Conservation (phyloP, 1,140 invertebrate genomes). For the Campoletis sonorensis region DNA sequence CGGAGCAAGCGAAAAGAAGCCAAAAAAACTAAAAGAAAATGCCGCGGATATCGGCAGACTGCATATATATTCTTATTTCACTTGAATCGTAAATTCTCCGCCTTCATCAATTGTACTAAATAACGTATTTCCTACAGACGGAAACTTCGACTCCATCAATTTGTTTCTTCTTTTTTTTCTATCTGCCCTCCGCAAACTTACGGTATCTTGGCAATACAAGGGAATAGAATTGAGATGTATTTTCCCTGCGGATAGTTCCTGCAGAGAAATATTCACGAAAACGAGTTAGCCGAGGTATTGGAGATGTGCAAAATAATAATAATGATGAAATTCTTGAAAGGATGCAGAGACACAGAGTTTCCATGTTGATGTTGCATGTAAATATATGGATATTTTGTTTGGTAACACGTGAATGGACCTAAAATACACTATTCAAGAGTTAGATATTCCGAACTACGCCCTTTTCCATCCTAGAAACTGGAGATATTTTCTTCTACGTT, state of each 20-base stretch:
- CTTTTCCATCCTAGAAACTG: background rate
- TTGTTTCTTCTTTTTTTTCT: background rate
- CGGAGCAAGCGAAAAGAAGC: background rate
- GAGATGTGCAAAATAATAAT: background rate
- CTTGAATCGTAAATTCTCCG: background rate
- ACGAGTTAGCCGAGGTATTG: background rate
- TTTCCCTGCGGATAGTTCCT: background rate
- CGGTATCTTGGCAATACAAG: background rate
- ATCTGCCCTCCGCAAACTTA: background rate
- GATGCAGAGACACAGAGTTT: too few species aligned
- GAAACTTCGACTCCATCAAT: background rate
- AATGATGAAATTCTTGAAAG: too few species aligned
- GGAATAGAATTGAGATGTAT: background rate
- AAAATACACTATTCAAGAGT: background rate
- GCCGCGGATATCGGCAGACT: background rate
- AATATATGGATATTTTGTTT: background rate
- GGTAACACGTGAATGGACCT: background rate
- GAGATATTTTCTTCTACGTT: background rate
- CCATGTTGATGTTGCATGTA: background rate
- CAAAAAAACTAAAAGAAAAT: background rate
- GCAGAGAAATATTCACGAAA: conserved; percentile 7
- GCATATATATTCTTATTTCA: background rate
- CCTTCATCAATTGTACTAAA: background rate
- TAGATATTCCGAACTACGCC: background rate
- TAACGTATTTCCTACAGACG: background rate